Conservation (phyloP, 2,888 invertebrate species). For the Xylota sylvarum region DNA sequence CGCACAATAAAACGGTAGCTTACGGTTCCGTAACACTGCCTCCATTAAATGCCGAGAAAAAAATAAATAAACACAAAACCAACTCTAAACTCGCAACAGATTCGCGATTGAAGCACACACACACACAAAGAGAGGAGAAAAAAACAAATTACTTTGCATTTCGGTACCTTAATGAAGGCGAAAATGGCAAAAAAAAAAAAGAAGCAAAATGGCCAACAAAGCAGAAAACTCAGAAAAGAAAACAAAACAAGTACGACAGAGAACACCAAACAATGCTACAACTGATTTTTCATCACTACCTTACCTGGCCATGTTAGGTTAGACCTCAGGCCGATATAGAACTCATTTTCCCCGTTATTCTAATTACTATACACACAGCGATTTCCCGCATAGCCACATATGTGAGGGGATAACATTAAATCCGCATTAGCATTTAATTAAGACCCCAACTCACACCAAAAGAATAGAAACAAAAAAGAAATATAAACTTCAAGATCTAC, state of each 20-base stretch:
- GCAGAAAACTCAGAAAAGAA: not conserved
- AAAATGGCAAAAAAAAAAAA: conserved; percentile 24
- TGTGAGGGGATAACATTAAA: conserved; percentile 62
- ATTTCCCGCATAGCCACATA: conserved; percentile 34
- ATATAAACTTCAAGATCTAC: conserved; percentile 39
- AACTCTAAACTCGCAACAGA: conserved; percentile 46
- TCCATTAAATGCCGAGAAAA: conserved; percentile 63
- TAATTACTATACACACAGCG: conserved; percentile 62
- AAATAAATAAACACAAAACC: conserved; percentile 9
- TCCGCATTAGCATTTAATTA: conserved; percentile 75
- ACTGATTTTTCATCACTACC: conserved; percentile 54
- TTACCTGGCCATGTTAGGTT: conserved; percentile 34
- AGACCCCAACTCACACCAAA: conserved; percentile 53
- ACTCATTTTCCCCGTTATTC: conserved; percentile 65
- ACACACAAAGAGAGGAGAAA: conserved; percentile 15
- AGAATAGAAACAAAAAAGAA: not conserved
- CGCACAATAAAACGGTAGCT: conserved; percentile 72
- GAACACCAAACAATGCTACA: conserved; percentile 1
- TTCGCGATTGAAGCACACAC: conserved; percentile 48
- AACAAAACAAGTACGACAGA: conserved; percentile 21
- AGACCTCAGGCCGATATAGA: conserved; percentile 39
- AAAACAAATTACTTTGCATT: conserved; percentile 71
- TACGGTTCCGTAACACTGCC: conserved; percentile 76
- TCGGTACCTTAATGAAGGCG: conserved; percentile 74
- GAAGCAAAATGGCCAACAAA: conserved; percentile 39